Conservation (phyloP, 2,888 invertebrate species). For the Maniola hyperantus region DNA sequence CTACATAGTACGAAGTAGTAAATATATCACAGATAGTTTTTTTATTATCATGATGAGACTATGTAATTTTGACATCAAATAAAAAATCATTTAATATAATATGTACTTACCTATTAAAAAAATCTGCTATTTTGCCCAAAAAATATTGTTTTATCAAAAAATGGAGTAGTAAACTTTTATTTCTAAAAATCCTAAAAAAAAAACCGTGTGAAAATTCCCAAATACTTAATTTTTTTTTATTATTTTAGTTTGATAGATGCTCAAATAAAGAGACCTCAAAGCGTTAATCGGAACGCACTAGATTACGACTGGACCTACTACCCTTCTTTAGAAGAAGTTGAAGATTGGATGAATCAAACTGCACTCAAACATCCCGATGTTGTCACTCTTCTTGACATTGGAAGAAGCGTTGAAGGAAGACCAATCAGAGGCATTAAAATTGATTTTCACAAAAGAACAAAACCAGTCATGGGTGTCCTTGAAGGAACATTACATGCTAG, state of each 20-base stretch:
- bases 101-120: too few species aligned
- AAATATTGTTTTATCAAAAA: too few species aligned
- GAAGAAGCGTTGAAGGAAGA: conserved; percentile 70
- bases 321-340: conserved; percentile 82
- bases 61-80: too few species aligned
- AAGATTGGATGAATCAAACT: conserved; percentile 81
- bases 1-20: too few species aligned
- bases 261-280: conserved; percentile 50
- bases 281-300: conserved; percentile 37
- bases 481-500: conserved; percentile 86
- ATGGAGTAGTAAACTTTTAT: too few species aligned
- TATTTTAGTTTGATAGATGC: conserved; percentile 52
- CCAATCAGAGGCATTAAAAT: conserved; percentile 72
- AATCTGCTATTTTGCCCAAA: too few species aligned
- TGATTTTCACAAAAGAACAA: conserved; percentile 50
- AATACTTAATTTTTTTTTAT: neutral
- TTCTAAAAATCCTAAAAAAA: too few species aligned
- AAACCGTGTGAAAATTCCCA: too few species aligned
- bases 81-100: too few species aligned
- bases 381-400: conserved; percentile 66
- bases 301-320: conserved; percentile 81
- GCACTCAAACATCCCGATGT: conserved; percentile 67
- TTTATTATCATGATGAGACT: too few species aligned
- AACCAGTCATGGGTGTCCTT: conserved; percentile 51
- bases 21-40: too few species aligned